A percentile compares a stretch with the other conserved stretches of the same genome.
These are phyloP conservation scores for Palythoa grandiflora DNA, from an alignment of 92 coral and sea anemone species.

Conservation along the genomic window DNA sequence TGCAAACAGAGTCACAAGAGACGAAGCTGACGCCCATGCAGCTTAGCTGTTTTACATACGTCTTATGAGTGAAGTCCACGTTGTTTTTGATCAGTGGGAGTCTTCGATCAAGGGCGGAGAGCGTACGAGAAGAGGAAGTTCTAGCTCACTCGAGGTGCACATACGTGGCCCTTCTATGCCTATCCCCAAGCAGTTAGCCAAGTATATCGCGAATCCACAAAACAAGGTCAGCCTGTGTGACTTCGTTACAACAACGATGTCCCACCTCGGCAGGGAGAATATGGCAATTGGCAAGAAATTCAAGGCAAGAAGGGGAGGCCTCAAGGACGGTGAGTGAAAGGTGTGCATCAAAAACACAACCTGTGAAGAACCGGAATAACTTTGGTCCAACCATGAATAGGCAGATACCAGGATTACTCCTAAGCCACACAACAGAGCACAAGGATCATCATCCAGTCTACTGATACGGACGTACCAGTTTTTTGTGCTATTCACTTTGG, in stretches of 20 bases:
- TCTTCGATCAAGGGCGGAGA: constrained; percentile 28
- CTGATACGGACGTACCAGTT: constrained; percentile 1
- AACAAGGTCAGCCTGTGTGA: constrained; percentile 35
- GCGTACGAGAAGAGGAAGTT: constrained; percentile 17
- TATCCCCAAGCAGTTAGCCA: constrained; percentile 32
- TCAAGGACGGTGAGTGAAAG: not conserved
- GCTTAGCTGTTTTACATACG: too few relatives aligned
- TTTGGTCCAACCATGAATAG: constrained; percentile 8
- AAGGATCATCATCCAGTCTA: not conserved
- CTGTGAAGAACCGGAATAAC: not conserved
- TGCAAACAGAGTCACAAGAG: too few relatives aligned
- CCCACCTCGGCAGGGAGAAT: not conserved
- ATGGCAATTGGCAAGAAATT: not conserved
- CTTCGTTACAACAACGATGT: constrained; percentile 30
- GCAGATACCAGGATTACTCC: constrained; percentile 20
- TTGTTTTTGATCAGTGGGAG: constrained; percentile 7
- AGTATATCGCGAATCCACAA: constrained; percentile 18
- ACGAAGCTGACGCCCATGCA: too few relatives aligned
- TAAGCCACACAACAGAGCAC: constrained; percentile 15
- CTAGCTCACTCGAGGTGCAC: constrained; percentile 18
- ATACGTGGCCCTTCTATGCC: constrained; percentile 36
- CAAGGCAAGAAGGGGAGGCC: not conserved
- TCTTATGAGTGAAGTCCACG: not conserved
- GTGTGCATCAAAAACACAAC: not conserved
- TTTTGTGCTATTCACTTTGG: not conserved